Base-by-base conservation (phyloP, 2,113 vertebrate species). In the Thamnaconus septentrionalis region DNA sequence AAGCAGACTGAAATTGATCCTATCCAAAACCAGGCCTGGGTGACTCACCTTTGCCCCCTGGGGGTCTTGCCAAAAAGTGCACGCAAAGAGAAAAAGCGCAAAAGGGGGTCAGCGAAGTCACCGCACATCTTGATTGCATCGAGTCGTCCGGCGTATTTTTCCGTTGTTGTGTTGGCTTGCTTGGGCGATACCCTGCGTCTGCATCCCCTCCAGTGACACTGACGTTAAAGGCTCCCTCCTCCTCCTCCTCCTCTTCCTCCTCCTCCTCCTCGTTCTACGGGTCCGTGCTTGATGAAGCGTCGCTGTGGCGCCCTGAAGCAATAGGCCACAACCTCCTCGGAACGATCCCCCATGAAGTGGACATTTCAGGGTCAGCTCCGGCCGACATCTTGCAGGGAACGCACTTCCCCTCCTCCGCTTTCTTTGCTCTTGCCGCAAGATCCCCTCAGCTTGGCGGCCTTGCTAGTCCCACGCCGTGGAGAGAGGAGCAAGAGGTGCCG, bases 301-400 rank as follows among this genome's bases (percentile, higher is more conserved):
- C 69, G 57, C 71, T 75, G 66, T 65, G 68, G 64, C 50, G 74
- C 76, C 85, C 85, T 52, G 47, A 50, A 78, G 88, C 85, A 79
- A 42, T 76, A 70, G 83, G 81, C 67, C 75, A 88, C 70, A 66
- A 69, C 58, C 67, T 31, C 49, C 59, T 44, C 53, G 8, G 3
- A 61, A 53, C 58, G 53, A 31, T 40, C 8, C 70, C 39, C 74
- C 52, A 40, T 54, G 63, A 67, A 75, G 61, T 56, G 69, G 81
- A 83, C 80, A 46, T 79, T 77, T 83, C 58, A 74, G 73, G 80
- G 85, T 87, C 80, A 78, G 60, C 51, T n/a, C 6, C n/a, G 40
- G 56, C 43, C 3, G 0, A 40, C 40, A 53, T 73, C 64, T 53
- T 41, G 31, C 48, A 0, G 5, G 55, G 56, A 48, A 50, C 50